phyloP scores from a whole-genome alignment of 2,797 vertebrate species.

The Eulemur albifrons region DNA sequence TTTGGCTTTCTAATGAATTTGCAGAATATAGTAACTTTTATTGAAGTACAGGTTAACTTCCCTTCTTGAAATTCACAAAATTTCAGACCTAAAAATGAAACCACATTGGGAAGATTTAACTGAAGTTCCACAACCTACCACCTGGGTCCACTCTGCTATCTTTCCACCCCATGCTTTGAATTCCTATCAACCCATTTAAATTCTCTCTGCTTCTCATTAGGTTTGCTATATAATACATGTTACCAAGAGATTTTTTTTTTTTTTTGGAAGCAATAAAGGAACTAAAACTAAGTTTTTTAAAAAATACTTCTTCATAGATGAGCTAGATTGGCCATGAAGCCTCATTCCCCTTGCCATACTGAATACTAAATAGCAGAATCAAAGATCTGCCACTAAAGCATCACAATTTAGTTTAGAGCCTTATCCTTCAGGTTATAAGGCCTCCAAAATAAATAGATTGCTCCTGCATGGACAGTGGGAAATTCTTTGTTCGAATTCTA shows the following conservation, averaged over 20 bases:
- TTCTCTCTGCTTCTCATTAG: not conserved
- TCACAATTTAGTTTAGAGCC: constrained; percentile 6
- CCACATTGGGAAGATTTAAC: not conserved
- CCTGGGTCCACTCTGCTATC: not conserved
- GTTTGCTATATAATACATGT: constrained; percentile 7
- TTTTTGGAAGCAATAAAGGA: constrained; percentile 11
- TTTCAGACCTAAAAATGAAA: constrained; percentile 39
- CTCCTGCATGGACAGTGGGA: not conserved
- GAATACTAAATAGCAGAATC: not conserved
- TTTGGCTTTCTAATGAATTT: constrained; percentile 36
- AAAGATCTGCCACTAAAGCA: constrained; percentile 32
- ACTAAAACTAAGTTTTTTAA: constrained; percentile 29
- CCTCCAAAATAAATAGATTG: not conserved
- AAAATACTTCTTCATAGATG: not conserved
- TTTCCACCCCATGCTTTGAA: not conserved
- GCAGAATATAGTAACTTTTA: constrained; percentile 28
- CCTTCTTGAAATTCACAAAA: constrained; percentile 16
- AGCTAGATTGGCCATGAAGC: not conserved
- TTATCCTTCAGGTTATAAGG: not conserved
- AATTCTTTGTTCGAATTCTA: constrained; percentile 43
- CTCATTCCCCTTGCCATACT: not conserved
- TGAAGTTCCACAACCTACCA: not conserved
- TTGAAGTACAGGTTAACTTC: not conserved
- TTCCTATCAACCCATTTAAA: constrained; percentile 27
- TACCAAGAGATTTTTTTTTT: not conserved